Conservation (phyloP, 2,888 invertebrate genomes). For the Rutpela maculata region DNA sequence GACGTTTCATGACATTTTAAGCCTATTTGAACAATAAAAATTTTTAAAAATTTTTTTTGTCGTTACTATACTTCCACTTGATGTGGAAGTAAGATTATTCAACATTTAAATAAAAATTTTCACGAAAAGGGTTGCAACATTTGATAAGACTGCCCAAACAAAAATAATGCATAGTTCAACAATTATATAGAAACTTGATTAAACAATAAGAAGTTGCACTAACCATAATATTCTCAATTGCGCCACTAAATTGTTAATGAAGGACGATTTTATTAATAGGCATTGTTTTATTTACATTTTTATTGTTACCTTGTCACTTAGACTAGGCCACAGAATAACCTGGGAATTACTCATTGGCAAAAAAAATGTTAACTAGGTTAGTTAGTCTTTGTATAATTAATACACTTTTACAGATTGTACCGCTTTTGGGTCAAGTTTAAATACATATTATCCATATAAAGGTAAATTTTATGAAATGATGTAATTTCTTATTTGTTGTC, state of each 20-base stretch:
- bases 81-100: too few relatives aligned
- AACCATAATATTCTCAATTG: neutral
- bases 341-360: neutral
- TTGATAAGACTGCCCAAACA: too few relatives aligned
- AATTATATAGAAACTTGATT: too few relatives aligned
- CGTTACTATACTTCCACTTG: too few relatives aligned
- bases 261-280: conserved; percentile 18
- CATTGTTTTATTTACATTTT: conserved; percentile 15
- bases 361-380: conserved; percentile 26
- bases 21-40: too few relatives aligned
- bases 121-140: too few relatives aligned
- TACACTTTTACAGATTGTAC: neutral
- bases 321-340: conserved; percentile 11
- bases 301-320: conserved; percentile 13
- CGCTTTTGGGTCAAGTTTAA: conserved; percentile 17
- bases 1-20: too few relatives aligned
- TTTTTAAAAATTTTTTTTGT: too few relatives aligned
- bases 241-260: conserved; percentile 2
- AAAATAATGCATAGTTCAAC: too few relatives aligned
- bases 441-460: neutral
- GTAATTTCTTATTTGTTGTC: too few relatives aligned
- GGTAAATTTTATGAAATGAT: neutral
- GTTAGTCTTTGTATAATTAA: neutral
- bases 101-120: too few relatives aligned
- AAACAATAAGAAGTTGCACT: neutral